Evolutionary conservation across 2,888 invertebrate species (phyloP), one percentile per base, ranked within the genome.

Genomic region (Exocentrus adspersus): DNA sequence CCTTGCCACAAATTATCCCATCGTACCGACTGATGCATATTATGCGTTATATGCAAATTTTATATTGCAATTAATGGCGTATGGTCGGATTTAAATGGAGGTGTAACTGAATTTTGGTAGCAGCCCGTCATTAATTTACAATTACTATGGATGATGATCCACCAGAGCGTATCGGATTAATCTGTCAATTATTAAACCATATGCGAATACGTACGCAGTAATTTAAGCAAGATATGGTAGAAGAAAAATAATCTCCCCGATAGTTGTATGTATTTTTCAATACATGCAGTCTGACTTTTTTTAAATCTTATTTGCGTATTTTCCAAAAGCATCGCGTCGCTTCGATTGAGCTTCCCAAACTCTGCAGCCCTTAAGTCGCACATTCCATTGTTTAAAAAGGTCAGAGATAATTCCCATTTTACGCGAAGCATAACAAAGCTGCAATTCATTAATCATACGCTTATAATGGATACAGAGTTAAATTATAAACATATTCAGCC

Each of bases 401-500:
- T 53, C 24, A 5, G 16, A 19, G 41, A 42, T 42, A 53, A 53
- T 16, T 16, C 42, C 41, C 20, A 42, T 41, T 16, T 42, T 41
- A 42, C 12, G 52, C 20, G 37, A 52, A 17, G 21, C 19, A 51
- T 17, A 53, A 32, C 41, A 42, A 24, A 41, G 41, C 53, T 24
- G 41, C 4, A 37, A 37, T 37, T 37, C 53, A 53, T 53, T 53
- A 53, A 53, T 53, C 42, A 53, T 42, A 32, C 41, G 24, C 20
- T 41, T 53, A 42, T 42, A 53, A 53, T 42, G 53, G 53, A 53
- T 42, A 19, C 21, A 21, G 41, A 53, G 17, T 53, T 21, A 53
- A 53, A 53, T 53, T 53, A 53, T 53, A 53, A 53, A 53, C 53
- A 53, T 53, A 53, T 42, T 53, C n/a, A 16, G 32, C 32, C 16